Percentiles rank a stretch among this genome's conserved stretches.
Conservation (phyloP, 2,888 invertebrate genomes). For the Spilarctia lutea region DNA sequence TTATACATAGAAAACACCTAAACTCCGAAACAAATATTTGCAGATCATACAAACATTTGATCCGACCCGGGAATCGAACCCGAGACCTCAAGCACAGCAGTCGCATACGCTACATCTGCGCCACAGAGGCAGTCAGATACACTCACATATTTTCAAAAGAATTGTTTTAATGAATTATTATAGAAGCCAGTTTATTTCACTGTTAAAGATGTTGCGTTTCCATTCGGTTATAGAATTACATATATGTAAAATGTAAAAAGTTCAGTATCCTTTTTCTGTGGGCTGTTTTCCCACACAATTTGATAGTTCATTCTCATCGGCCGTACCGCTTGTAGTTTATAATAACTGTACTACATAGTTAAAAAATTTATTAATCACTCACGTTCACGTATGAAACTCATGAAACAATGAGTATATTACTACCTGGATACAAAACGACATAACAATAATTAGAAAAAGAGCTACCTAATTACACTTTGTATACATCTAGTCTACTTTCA, state of each 20-base stretch:
- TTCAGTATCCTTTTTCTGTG: conserved; percentile 3
- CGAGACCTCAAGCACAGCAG: no score
- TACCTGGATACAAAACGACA: conserved; percentile 19
- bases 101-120: no score
- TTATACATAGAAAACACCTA: no score
- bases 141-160: no score
- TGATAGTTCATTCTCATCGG: neutral
- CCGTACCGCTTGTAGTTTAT: neutral
- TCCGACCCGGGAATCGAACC: no score
- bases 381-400: conserved; percentile 18
- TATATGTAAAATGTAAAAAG: neutral
- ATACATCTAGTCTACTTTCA: conserved; percentile 24
- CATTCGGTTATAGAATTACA: neutral
- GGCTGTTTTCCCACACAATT: neutral
- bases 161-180: neutral
- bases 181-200: neutral
- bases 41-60: no score
- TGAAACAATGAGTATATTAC: conserved; percentile 35
- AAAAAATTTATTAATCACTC: neutral
- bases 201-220: neutral
- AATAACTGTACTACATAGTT: neutral
- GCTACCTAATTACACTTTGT: conserved; percentile 34
- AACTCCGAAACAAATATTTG: no score
- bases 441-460: conserved; percentile 33
- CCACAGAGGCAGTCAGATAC: no score